Evolutionary conservation across 2,888 invertebrate species (phyloP).

Genomic region (Tholera decimalis): DNA sequence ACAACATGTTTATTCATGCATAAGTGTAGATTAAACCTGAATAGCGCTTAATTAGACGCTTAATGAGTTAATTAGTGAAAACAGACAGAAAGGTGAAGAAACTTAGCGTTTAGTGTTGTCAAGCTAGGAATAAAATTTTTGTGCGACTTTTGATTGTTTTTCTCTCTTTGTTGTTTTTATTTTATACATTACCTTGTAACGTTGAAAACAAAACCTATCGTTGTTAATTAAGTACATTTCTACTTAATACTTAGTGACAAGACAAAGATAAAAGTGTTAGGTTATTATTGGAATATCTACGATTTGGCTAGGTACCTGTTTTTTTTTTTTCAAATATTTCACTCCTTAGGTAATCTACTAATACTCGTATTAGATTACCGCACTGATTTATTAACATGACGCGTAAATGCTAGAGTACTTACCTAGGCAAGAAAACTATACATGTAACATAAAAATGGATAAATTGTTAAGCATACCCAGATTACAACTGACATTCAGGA

Average conservation of each 20-base stretch:
- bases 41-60: slow-evolving; percentile 14
- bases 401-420: no score
- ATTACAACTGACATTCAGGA: slow-evolving; percentile 4
- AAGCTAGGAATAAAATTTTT: slow-evolving; percentile 9
- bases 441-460: not conserved
- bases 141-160: slow-evolving; percentile 16
- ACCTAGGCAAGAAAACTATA: not conserved
- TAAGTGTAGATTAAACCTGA: slow-evolving; percentile 27
- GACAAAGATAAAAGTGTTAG: no score
- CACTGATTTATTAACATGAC: no score
- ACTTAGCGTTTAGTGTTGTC: slow-evolving; percentile 24
- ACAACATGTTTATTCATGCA: slow-evolving; percentile 15
- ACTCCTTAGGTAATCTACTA: no score
- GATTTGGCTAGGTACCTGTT: no score
- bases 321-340: no score
- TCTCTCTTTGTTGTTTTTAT: not conserved
- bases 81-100: slow-evolving; percentile 34
- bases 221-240: not conserved
- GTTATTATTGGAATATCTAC: no score
- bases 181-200: not conserved
- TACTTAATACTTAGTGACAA: no score
- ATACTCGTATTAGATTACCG: no score
- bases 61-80: slow-evolving; percentile 30
- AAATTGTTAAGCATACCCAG: not conserved
- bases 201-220: not conserved